Conservation (phyloP, 2,888 invertebrate genomes). For the Hypomecis atomaria region DNA sequence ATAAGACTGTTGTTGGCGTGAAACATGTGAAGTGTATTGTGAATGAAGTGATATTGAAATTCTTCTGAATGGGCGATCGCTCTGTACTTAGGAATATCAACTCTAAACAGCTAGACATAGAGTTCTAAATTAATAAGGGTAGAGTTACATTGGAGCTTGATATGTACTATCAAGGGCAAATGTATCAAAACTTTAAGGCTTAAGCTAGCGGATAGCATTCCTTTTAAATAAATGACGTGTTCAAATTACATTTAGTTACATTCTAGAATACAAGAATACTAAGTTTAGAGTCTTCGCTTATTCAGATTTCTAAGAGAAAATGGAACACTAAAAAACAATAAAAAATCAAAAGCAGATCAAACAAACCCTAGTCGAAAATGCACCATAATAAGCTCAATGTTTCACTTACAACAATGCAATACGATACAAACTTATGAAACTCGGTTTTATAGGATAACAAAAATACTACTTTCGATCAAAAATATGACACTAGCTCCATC, state of each 20-base stretch:
- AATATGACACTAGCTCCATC: not conserved
- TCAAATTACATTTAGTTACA: slow-evolving; percentile 4
- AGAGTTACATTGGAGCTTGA: too few relatives aligned
- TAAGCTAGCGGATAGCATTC: too few relatives aligned
- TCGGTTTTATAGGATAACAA: not conserved
- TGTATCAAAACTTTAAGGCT: too few relatives aligned
- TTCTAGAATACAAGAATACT: not conserved
- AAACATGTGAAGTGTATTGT: slow-evolving; percentile 36
- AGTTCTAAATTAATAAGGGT: too few relatives aligned
- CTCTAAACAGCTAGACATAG: too few relatives aligned
- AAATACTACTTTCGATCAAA: not conserved
- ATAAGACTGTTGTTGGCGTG: slow-evolving; percentile 8
- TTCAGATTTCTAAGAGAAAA: slow-evolving; percentile 8
- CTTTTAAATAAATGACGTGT: not conserved
- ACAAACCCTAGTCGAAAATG: not conserved
- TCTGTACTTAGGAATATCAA: not conserved
- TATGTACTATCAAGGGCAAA: too few relatives aligned
- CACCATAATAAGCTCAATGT: not conserved
- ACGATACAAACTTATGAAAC: too few relatives aligned
- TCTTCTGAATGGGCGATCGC: slow-evolving; percentile 4
- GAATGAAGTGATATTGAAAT: slow-evolving; percentile 32
- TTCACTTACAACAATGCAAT: not conserved
- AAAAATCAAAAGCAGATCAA: not conserved
- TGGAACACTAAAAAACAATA: not conserved
- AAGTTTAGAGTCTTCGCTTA: slow-evolving; percentile 6